Evolutionary conservation across 1,140 invertebrate species (phyloP).

Genomic region (Caenorhabditis remanei): DNA sequence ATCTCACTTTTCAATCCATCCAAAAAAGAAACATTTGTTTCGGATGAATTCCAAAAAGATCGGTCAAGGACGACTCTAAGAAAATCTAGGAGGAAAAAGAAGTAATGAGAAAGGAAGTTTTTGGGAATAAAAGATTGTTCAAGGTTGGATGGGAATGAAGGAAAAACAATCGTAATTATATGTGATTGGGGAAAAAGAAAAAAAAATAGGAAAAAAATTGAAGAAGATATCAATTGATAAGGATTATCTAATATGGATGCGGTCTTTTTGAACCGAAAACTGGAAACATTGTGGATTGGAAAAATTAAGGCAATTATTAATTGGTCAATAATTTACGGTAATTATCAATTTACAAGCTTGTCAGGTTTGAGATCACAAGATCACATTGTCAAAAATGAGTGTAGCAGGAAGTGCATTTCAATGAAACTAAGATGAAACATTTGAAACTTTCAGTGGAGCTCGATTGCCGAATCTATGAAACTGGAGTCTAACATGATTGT

Average conservation of each 20-base stretch:
- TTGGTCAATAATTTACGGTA: too few relatives aligned
- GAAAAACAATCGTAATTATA: not conserved
- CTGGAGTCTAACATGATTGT: too few relatives aligned
- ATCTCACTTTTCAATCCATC: slow-evolving; percentile 33
- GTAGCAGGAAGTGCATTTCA: too few relatives aligned
- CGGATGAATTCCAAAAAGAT: slow-evolving; percentile 1
- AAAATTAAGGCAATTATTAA: too few relatives aligned
- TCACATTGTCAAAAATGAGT: too few relatives aligned
- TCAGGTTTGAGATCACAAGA: too few relatives aligned
- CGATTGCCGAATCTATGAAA: too few relatives aligned
- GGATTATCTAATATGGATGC: not conserved
- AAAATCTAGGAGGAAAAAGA: not conserved
- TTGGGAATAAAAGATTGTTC: not conserved
- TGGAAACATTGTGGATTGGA: too few relatives aligned
- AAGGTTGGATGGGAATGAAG: not conserved
- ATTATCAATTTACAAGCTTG: too few relatives aligned
- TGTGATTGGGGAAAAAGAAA: not conserved
- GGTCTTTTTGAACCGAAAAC: not conserved
- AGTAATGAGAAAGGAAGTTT: slow-evolving; percentile 1
- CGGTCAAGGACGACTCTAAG: slow-evolving; percentile 46
- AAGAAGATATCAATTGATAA: not conserved
- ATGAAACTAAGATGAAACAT: too few relatives aligned
- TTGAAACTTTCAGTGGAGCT: too few relatives aligned
- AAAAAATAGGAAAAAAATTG: not conserved
- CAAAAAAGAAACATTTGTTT: slow-evolving; percentile 9